Evolutionary conservation across 2,888 invertebrate genomes (phyloP).

Genomic region (Eueremaeus valkanovi): DNA sequence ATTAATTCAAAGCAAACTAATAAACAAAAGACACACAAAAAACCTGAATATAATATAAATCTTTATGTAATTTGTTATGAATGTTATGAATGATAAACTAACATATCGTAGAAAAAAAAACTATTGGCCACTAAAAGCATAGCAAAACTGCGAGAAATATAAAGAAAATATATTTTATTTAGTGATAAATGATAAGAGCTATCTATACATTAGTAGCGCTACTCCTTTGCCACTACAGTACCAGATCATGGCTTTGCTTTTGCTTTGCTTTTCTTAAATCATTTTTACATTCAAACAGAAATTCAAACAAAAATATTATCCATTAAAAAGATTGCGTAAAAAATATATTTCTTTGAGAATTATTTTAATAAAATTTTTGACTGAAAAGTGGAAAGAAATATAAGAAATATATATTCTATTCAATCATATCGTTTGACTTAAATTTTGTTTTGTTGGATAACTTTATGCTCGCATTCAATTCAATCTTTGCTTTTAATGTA

Average conservation of each 20-base stretch:
- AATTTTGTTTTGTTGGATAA: neutral
- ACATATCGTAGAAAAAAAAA: neutral
- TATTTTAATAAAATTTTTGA: neutral
- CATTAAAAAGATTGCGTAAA: conserved; percentile 14
- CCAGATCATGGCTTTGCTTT: neutral
- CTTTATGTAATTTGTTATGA: conserved; percentile 7
- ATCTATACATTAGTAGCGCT: neutral
- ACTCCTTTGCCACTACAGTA: neutral
- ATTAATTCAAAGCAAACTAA: too few species aligned
- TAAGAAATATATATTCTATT: neutral
- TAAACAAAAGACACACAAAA: too few species aligned
- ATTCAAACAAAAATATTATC: conserved; percentile 2
- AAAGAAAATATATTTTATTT: neutral
- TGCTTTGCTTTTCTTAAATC: neutral
- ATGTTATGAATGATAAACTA: neutral
- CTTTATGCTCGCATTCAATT: neutral
- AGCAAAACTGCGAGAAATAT: neutral
- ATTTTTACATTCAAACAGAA: neutral
- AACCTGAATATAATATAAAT: neutral
- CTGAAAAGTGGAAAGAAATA: neutral
- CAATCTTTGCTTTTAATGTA: too few species aligned
- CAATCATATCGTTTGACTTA: neutral
- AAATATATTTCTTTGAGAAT: neutral
- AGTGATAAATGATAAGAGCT: conserved; percentile 18
- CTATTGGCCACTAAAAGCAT: neutral